Evolutionary conservation across 2,797 vertebrate genomes (phyloP).

Genomic region (Atherinosoma microstoma): DNA sequence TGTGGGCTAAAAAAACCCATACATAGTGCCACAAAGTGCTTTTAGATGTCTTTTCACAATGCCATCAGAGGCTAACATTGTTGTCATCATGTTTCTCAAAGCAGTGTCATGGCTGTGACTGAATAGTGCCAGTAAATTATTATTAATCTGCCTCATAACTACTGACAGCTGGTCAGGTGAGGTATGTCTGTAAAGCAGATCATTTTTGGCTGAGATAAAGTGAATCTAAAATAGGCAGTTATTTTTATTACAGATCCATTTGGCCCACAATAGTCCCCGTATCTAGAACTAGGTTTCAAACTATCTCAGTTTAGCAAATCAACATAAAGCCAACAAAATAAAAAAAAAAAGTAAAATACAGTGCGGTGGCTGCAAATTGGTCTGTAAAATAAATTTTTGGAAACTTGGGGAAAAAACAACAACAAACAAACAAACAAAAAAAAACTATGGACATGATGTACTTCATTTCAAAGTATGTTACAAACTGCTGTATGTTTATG

Average conservation of each 20-base stretch:
- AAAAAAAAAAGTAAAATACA: not conserved
- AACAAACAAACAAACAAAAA: too few species aligned
- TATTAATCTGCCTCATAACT: not conserved
- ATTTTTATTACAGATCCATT: not conserved
- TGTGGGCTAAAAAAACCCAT: not conserved
- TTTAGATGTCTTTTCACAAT: not conserved
- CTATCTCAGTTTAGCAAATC: not conserved
- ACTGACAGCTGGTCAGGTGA: not conserved
- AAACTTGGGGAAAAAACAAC: too few species aligned
- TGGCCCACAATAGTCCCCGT: not conserved
- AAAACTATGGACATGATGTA: too few species aligned
- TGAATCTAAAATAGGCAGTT: not conserved
- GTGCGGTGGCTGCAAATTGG: not conserved
- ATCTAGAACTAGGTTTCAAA: not conserved
- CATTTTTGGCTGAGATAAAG: not conserved
- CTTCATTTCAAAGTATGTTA: too few species aligned
- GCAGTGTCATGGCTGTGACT: not conserved
- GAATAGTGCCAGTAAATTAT: not conserved
- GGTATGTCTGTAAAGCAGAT: not conserved
- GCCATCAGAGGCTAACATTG: not conserved
- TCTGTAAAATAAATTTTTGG: too few species aligned
- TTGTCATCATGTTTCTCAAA: not conserved
- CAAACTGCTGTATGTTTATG: too few species aligned
- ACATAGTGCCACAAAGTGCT: not conserved
- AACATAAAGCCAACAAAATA: not conserved